Evolutionary conservation across 2,113 vertebrate species (phyloP), one percentile per base, ranked within the genome.

Genomic region (Bubo blakistoni): DNA sequence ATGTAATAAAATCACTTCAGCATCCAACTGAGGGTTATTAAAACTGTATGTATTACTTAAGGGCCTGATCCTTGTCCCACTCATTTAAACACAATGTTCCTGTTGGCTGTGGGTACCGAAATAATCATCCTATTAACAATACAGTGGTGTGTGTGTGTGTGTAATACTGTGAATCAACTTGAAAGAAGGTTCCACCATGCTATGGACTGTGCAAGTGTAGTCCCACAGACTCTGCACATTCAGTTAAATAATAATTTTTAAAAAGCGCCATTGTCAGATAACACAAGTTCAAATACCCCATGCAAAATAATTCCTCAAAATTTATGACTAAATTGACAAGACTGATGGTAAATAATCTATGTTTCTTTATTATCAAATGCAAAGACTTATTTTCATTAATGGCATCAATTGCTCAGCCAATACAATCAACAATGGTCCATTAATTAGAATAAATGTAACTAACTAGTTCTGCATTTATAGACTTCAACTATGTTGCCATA

Each of bases 1-100:
- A 81, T 25, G 59, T 10, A 94, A 91, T 89, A 82, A 91, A 90
- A 94, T 54, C 76, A 84, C 78, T 95, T 91, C 83, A 96, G 88
- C 83, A 78, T 66, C 96, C 88, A 88, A 47, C 55, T 36, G 95
- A 74, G 90, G 26, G 59, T 82, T 95, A 91, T 88, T 86, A 83
- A 82, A 92, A 16, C 70, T 67, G 22, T 14, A 63, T n/a, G 42
- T 82, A 73, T 78, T 70, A 95, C 66, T 91, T 82, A 69, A 83
- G 70, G 78, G 58, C 46, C 94, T 96, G 89, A 95, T 94, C 81
- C 82, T 65, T 92, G 71, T 81, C 61, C 44, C 63, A 66, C 47
- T 92, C 47, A 49, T 59, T 83, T 58, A 81, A 86, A 78, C 32
- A 76, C 63, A 74, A 59, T 4, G 17, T 51, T 90, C 88, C 51